Conservation (phyloP, 2,113 vertebrate species). For the Noctilio leporinus region DNA sequence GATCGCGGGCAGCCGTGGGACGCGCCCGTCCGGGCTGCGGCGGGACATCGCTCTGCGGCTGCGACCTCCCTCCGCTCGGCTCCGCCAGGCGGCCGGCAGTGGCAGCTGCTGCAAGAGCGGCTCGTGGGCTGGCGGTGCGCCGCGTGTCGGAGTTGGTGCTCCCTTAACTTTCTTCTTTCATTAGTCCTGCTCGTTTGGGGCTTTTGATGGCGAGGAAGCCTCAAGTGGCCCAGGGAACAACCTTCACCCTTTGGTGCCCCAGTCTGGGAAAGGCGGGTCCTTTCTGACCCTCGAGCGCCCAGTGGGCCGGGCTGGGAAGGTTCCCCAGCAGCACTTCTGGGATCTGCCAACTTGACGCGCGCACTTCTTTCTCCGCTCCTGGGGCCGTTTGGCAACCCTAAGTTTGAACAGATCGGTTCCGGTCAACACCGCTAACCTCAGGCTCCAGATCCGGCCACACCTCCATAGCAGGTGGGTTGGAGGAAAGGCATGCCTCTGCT, state of each 20-base stretch:
- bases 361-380: background rate
- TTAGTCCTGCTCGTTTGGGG: background rate
- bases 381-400: background rate
- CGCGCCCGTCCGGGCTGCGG: background rate
- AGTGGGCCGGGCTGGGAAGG: background rate
- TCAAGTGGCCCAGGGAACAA: conserved; percentile 36
- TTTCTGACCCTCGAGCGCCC: conserved; percentile 13
- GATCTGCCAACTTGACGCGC: background rate
- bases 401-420: background rate
- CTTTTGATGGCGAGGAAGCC: background rate
- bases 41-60: conserved; percentile 20
- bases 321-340: background rate
- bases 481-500: background rate
- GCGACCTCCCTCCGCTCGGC: background rate
- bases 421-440: background rate
- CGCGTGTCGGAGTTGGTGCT: background rate
- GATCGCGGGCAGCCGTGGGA: background rate
- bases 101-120: background rate
- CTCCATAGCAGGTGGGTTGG: background rate
- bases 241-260: conserved; percentile 1
- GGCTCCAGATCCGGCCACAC: background rate
- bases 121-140: background rate
- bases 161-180: conserved; percentile 15
- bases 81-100: background rate
- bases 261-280: conserved; percentile 33